Percentiles rank a stretch among this genome's conserved stretches.
These are phyloP conservation scores for Enoplosus armatus DNA, from an alignment of 2,797 vertebrate species.

Conservation along the genomic window DNA sequence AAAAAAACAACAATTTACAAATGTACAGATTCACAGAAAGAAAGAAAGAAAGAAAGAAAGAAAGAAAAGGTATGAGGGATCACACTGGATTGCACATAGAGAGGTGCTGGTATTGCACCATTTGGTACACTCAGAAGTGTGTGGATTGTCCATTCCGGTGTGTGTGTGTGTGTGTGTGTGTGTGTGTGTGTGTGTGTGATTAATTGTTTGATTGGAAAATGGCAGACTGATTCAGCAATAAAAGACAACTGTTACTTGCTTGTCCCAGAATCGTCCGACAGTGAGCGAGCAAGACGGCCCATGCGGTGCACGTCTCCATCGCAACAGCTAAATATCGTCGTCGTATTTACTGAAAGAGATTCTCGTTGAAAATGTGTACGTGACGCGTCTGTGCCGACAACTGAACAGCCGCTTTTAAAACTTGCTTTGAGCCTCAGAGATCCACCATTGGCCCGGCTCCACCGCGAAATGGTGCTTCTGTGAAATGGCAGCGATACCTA, in stretches of 20 bases:
- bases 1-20: no score
- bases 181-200: no score
- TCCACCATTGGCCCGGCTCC: neutral
- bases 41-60: no score
- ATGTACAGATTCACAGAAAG: no score
- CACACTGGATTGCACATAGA: no score
- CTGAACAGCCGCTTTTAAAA: neutral
- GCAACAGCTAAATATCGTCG: neutral
- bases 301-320: neutral
- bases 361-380: neutral
- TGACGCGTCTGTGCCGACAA: neutral
- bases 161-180: no score
- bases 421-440: neutral
- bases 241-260: neutral
- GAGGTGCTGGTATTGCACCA: no score
- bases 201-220: no score
- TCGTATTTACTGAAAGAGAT: no score
- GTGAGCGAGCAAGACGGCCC: neutral
- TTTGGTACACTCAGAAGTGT: no score
- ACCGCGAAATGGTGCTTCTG: neutral
- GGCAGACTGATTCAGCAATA: neutral
- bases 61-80: no score
- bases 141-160: no score
- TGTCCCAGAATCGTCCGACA: neutral
- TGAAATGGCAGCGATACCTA: neutral